These are phyloP conservation scores for Oryctolagus cuniculus DNA, from an alignment of 2,113 vertebrate genomes.

Conservation along the genomic window mOryCun1.1 NC_091448.1:8023001-8023500, in stretches of 20 bases:
- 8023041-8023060: not conserved
- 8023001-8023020: not conserved
- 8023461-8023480: not conserved
- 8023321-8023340: not conserved
- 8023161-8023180: not conserved
- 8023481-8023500: not conserved
- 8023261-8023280: not conserved
- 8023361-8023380: not conserved
- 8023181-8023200: not conserved
- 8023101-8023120: not conserved
- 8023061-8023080: not conserved
- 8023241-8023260: not conserved
- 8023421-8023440: not conserved
- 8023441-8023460: not conserved
- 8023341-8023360: not conserved
- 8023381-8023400: not conserved
- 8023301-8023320: not conserved
- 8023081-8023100: not conserved
- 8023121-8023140: not conserved
- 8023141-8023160: no score
- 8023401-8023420: not conserved
- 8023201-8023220: not conserved
- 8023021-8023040: not conserved
- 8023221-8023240: not conserved
- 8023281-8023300: not conserved